Percentiles rank a stretch among this genome's conserved stretches.
These are phyloP conservation scores for Aphelocoma californica DNA, from an alignment of 2,797 vertebrate genomes.

Conservation along the genomic window DNA sequence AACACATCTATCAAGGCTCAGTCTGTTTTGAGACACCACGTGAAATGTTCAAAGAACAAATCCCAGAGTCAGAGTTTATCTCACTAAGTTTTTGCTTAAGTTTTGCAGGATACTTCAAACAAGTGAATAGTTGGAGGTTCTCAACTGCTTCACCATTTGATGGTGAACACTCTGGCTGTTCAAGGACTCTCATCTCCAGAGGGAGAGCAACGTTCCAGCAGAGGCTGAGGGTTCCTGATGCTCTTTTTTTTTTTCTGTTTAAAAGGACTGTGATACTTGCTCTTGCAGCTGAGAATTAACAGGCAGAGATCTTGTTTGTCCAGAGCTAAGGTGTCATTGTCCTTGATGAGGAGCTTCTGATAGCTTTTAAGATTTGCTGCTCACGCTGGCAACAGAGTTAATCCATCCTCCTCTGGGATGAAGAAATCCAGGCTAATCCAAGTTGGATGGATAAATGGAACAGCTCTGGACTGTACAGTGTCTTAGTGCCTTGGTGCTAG, in stretches of 20 bases:
- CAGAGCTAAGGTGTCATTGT: not conserved
- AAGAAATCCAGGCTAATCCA: not conserved
- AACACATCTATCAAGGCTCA: not conserved
- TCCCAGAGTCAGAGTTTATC: not conserved
- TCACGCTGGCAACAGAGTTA: not conserved
- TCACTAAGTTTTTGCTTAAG: not conserved
- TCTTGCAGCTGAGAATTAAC: not conserved
- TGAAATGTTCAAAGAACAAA: not conserved
- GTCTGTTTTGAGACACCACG: not conserved
- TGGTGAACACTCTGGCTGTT: not conserved
- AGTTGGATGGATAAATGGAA: not conserved
- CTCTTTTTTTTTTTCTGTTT: not conserved
- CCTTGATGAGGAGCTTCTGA: slow-evolving; percentile 4
- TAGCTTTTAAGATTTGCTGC: not conserved
- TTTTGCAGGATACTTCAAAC: not conserved
- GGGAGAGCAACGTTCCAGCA: not conserved
- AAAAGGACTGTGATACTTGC: not conserved
- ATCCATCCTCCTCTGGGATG: not conserved
- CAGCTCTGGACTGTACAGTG: not conserved
- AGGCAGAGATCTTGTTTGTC: not conserved
- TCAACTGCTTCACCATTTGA: not conserved
- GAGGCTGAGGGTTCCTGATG: not conserved
- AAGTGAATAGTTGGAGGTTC: not conserved
- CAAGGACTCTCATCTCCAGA: not conserved
- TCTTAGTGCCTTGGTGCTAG: not conserved